Conservation (phyloP, 2,888 invertebrate genomes). For the Pinctada fucata region DNA sequence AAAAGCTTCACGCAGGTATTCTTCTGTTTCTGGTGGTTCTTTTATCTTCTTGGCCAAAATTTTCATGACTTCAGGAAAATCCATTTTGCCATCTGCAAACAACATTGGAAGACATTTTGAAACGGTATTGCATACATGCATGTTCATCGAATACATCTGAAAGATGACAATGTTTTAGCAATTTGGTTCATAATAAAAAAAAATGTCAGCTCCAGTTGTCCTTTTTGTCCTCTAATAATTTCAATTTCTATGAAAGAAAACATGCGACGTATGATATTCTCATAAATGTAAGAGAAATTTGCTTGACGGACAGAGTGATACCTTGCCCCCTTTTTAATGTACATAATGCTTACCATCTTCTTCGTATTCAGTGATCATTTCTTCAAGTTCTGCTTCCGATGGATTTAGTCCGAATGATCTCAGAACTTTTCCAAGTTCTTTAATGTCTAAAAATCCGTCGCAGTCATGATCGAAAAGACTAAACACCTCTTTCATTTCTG, state of each 20-base stretch:
- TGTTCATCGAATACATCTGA: no score
- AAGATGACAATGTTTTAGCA: no score
- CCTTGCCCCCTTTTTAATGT: no score
- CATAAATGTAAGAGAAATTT: no score
- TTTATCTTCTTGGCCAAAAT: conserved; percentile 74
- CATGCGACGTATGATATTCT: no score
- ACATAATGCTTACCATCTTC: conserved; percentile 79
- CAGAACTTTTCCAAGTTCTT: conserved; percentile 99
- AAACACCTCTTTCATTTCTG: conserved; percentile 99
- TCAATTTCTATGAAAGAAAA: no score
- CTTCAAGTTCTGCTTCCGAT: conserved; percentile 99
- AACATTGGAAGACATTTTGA: not conserved
- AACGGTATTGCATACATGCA: no score
- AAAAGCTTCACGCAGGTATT: conserved; percentile 89
- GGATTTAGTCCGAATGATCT: conserved; percentile 99
- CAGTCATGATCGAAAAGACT: conserved; percentile 99
- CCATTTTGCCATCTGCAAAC: conserved; percentile 20
- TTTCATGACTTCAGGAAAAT: conserved; percentile 19
- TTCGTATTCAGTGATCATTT: conserved; percentile 99
- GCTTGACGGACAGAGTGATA: no score
- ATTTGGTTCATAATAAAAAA: no score
- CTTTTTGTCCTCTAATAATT: no score
- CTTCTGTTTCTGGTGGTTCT: conserved; percentile 33
- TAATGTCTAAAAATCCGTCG: conserved; percentile 99
- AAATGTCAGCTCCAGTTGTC: no score